Base-by-base conservation (phyloP, 1,140 invertebrate genomes). In the Whitmania pigra region DNA sequence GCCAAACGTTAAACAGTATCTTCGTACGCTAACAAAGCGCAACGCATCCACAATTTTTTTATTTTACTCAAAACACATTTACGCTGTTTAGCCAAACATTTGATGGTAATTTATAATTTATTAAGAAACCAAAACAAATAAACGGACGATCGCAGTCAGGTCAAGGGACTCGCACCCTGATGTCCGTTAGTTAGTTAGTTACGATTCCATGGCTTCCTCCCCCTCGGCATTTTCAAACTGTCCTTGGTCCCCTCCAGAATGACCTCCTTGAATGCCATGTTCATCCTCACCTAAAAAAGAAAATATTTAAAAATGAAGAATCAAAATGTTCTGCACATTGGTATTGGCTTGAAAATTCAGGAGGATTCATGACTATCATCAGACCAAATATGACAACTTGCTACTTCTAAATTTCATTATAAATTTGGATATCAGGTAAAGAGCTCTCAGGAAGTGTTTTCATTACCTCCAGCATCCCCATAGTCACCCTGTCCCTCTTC, bases 211-310 rank as follows among this genome's bases (percentile, higher is more conserved):
- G 57, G 22, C 57, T 15, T 63, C 57, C 29, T 63, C 57, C 22
- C 29, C 57, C 9, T 63, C 57, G 15, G 57, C 57, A 63, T 63
- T 63, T 5, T 22, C 57, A 31, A 63, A 63, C 29, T 63, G 57
- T 22, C 29, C 57, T 63, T 22, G 57, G 20, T 63, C 57, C 57
- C 57, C 57, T 63, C 29, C 57, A 5, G 22, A 22, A 1, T 63
- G 22, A 25, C 18, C 57, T 2, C 18, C 57, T 13, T 63, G 22
- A 31, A 63, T 3, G 18, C 22, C 57, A 18, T 63, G 22, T 25
- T 63, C 29, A 11, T 49, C 15, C 9, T 49, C 43, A 49, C 43
- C 43, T 49, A 49, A 11, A 49, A 49, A 17, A 49, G 5, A 49
- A 49, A 49, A 7, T 11, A 13, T 49, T 49, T 49, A 49, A 13